These are phyloP conservation scores for Masnerella sp. DNA, from an alignment of 2,888 invertebrate species.

Conservation along the genomic window DNA sequence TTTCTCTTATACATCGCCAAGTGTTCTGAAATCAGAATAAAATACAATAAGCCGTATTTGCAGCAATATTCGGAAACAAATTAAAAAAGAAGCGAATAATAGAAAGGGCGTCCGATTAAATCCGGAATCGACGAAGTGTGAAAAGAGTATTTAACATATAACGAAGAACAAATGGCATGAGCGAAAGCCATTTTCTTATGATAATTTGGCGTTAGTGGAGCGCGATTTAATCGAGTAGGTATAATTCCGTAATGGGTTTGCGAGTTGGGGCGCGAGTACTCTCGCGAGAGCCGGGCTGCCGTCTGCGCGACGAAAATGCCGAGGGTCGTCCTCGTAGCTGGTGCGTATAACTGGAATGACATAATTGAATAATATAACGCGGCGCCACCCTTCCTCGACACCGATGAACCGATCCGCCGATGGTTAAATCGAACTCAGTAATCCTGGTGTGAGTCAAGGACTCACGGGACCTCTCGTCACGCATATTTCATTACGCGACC, in stretches of 20 bases:
- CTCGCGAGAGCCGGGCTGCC: conserved; percentile 56
- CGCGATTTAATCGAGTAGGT: conserved; percentile 76
- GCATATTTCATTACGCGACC: conserved; percentile 75
- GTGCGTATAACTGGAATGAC: conserved; percentile 75
- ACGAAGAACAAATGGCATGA: conserved; percentile 47
- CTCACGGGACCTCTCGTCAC: conserved; percentile 75
- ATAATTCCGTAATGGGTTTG: conserved; percentile 75
- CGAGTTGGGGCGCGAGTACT: conserved; percentile 62
- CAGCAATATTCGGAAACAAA: too few relatives aligned
- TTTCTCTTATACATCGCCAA: too few relatives aligned
- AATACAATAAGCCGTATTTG: too few relatives aligned
- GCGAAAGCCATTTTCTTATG: conserved; percentile 73
- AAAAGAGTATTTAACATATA: conserved; percentile 24
- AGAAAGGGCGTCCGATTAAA: conserved; percentile 16
- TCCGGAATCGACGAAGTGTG: conserved; percentile 18
- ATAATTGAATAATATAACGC: conserved; percentile 77
- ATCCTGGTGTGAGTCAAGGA: conserved; percentile 71
- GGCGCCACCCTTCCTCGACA: conserved; percentile 65
- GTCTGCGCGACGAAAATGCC: conserved; percentile 53
- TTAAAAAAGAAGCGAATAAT: too few relatives aligned
- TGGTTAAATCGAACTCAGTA: conserved; percentile 67
- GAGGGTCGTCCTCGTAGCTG: conserved; percentile 64
- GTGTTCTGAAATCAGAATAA: too few relatives aligned
- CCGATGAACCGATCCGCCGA: conserved; percentile 61
- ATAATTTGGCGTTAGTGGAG: conserved; percentile 73